phyloP scores from a whole-genome alignment of 1,140 invertebrate species.

The Drosophila mojavensis region DNA sequence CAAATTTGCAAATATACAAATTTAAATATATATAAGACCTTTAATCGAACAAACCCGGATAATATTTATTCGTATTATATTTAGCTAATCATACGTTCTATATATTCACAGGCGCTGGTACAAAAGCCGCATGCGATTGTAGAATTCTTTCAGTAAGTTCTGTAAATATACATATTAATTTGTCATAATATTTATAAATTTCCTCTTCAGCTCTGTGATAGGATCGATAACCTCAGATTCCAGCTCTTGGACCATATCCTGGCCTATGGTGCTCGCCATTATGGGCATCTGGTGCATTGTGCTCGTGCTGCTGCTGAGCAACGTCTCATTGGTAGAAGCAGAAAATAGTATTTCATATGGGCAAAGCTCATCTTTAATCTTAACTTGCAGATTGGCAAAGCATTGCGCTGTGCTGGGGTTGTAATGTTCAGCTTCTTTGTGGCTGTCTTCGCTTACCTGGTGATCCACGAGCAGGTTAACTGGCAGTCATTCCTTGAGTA shows the following conservation, averaged over 20 bases:
- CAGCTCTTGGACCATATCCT: slow-evolving; percentile 48
- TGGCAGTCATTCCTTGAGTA: slow-evolving; percentile 28
- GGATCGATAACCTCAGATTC: slow-evolving; percentile 54
- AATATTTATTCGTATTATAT: background rate
- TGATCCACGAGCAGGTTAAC: slow-evolving; percentile 52
- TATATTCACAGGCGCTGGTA: slow-evolving; percentile 7
- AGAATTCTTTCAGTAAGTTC: slow-evolving; percentile 71
- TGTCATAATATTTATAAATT: background rate
- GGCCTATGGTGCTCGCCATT: slow-evolving; percentile 61
- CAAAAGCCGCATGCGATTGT: slow-evolving; percentile 68
- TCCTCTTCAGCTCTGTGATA: slow-evolving; percentile 49
- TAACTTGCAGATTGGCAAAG: slow-evolving; percentile 67
- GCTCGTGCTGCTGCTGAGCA: slow-evolving; percentile 53
- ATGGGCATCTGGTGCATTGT: slow-evolving; percentile 62
- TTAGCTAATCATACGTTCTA: background rate
- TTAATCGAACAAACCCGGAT: too few species aligned
- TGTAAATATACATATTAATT: too few species aligned
- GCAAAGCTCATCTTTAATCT: background rate
- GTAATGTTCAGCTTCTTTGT: slow-evolving; percentile 70
- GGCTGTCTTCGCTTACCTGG: slow-evolving; percentile 59
- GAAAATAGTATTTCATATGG: background rate
- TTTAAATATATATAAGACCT: too few species aligned
- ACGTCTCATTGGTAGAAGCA: slow-evolving; percentile 62
- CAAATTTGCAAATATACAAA: too few species aligned
- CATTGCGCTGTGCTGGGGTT: slow-evolving; percentile 64